Evolutionary conservation across 2,113 vertebrate species (phyloP).

Genomic region (Ageneiosus marmoratus): DNA sequence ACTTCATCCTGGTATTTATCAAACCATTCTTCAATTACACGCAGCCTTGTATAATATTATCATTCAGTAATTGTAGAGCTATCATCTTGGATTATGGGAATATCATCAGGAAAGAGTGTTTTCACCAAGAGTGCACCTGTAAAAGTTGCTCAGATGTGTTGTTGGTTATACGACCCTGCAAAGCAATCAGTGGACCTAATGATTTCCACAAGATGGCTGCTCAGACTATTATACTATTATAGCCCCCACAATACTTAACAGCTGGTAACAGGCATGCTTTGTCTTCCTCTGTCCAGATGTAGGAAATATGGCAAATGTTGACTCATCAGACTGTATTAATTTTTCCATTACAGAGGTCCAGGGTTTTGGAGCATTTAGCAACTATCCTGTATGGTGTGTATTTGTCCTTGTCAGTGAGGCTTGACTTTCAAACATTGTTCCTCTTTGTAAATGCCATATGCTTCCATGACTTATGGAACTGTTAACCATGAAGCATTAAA

Average conservation of each 20-base stretch:
- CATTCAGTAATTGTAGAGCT: neutral
- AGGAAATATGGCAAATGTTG: neutral
- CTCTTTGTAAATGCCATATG: neutral
- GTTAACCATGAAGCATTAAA: neutral
- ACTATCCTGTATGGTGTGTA: neutral
- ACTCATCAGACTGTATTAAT: neutral
- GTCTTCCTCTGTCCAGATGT: neutral
- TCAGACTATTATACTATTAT: neutral
- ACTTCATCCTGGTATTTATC: neutral
- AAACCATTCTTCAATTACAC: neutral
- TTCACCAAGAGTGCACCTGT: neutral
- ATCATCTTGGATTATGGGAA: neutral
- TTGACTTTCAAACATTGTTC: neutral
- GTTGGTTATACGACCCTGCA: neutral
- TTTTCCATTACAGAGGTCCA: neutral
- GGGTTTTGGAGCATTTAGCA: neutral
- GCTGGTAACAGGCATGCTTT: neutral
- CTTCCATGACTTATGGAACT: neutral
- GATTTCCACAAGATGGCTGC: neutral
- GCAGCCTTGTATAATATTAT: neutral
- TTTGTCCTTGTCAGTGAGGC: neutral
- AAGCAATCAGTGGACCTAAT: slow-evolving; percentile 8
- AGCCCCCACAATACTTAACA: slow-evolving; percentile 1
- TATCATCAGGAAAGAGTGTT: neutral
- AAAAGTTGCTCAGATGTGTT: neutral